Base-by-base conservation (phyloP, 1,140 invertebrate genomes). In the Limonius californicus region DNA sequence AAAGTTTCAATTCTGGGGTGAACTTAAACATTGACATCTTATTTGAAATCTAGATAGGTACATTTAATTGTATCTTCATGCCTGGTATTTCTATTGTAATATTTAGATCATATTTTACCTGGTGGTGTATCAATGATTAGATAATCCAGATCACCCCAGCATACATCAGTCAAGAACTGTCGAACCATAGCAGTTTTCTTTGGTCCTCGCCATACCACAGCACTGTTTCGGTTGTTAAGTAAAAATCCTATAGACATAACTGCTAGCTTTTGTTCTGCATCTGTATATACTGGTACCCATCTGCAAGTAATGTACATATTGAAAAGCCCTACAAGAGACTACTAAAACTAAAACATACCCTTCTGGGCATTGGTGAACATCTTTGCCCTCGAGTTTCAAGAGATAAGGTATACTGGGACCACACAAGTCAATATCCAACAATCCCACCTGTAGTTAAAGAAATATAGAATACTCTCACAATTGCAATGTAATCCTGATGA, bases 121-220 rank as follows among this genome's bases (percentile, higher is more conserved):
- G 94, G 94, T 8, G 94, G 94, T 7, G 94, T 97, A 73, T 97
- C 94, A 53, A 97, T 84, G n/a, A 97, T 80, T 20, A 97, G 77
- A 73, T 91, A 93, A 77, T 97, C 94, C 42, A 96, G 77, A 59
- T 82, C 82, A 9, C 91, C 92, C 95, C 95, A 98, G 77, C 95
- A 92, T 6, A 98, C 95, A 80, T 98, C 94, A 55, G 87, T 89
- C 2, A 98, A 77, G 78, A 98, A 97, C 76, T 97, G 94, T 70
- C 89, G 90, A 61, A 98, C 96, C 86, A 98, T 89, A 59, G 89
- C 89, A 78, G 95, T 96, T 77, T 97, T 97, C 69, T 96, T 95
- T 0, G 95, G 94, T 59, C 95, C 95, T 70, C 95, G 83, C 95
- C 95, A 98, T 71, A 98, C 94, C 12, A 98, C 90, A 3, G 95